Evolutionary conservation across 2,888 invertebrate genomes (phyloP), one percentile per base, ranked within the genome.

Genomic region (Drosophila austrosaltans): DNA sequence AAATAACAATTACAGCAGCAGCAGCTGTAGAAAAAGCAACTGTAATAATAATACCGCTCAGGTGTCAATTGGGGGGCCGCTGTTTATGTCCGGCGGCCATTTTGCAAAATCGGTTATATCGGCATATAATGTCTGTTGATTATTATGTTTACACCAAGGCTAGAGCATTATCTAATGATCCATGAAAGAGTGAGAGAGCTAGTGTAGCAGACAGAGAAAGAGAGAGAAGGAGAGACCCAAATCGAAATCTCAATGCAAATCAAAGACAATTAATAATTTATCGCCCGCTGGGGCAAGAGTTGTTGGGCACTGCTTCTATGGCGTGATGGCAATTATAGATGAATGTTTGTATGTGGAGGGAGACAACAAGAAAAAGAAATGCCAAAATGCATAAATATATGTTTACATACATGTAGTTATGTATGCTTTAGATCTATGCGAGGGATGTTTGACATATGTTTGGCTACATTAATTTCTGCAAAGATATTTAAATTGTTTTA

Each of bases 261-360:
- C 85, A 86, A 86, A 80, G 79, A 83, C 86, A 86, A 86, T 86
- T 86, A 86, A 86, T 86, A 86, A 87, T 86, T 86, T 87, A 88
- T 79, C 75, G 80, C 84, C 82, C 80, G 85, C 79, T 80, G 87
- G 86, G 81, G 72, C 62, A 42, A 36, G 57, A 20, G 22, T 10
- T 22, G 44, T 48, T 48, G 44, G 44, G 44, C 20, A 20, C 72
- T 72, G 60, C 72, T 72, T 62, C 74, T 71, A 75, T 76, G 75
- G 78, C 82, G 70, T 80, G 78, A 80, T 72, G 66, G 79, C 88
- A 86, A 88, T 83, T 83, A 86, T 48, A 12, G 48, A 48, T 48
- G 10, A 25, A 25, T 48, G 22, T 48, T 12, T 74, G 66, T 57
- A 58, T 59, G 66, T 56, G 48, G 53, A 3, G 56, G 25, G 36